These are phyloP conservation scores for Gambelia wislizenii DNA, from an alignment of 2,797 vertebrate genomes.

Conservation along the genomic window DNA sequence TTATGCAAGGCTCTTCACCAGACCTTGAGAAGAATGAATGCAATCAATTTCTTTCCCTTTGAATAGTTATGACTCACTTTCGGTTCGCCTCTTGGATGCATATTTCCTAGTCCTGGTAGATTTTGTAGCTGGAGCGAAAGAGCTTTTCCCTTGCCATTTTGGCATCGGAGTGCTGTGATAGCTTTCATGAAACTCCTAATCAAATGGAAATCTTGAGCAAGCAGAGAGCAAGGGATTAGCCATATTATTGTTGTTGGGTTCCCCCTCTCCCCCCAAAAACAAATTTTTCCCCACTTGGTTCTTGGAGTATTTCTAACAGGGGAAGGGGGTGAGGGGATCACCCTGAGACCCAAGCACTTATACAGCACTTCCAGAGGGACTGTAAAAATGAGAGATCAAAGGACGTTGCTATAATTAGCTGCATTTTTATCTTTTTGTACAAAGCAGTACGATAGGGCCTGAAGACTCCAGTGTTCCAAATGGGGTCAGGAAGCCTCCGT, in stretches of 20 bases:
- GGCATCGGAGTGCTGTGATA: neutral
- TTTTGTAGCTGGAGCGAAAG: constrained; percentile 66
- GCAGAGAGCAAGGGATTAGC: neutral
- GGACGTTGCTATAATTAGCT: neutral
- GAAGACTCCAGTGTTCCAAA: neutral
- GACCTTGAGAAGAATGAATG: constrained; percentile 32
- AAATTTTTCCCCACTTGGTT: neutral
- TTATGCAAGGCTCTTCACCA: constrained; percentile 55
- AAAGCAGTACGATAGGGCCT: neutral
- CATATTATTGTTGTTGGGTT: neutral
- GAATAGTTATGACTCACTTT: constrained; percentile 67
- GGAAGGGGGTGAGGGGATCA: neutral
- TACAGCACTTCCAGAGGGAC: neutral
- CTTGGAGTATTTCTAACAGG: neutral
- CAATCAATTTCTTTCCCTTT: constrained; percentile 41
- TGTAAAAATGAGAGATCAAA: neutral
- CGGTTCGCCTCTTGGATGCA: constrained; percentile 57
- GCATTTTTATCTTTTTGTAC: neutral
- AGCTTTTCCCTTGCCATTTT: constrained; percentile 18
- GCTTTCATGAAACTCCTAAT: constrained; percentile 2
- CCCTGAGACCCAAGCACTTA: neutral
- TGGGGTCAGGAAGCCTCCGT: neutral
- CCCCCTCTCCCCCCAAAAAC: neutral
- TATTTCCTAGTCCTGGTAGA: constrained; percentile 65
- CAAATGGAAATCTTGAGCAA: neutral